A percentile compares a stretch with the other conserved stretches of the same genome.
Conservation (phyloP, 2,797 vertebrate genomes). For the Myotis pilosus region DNA sequence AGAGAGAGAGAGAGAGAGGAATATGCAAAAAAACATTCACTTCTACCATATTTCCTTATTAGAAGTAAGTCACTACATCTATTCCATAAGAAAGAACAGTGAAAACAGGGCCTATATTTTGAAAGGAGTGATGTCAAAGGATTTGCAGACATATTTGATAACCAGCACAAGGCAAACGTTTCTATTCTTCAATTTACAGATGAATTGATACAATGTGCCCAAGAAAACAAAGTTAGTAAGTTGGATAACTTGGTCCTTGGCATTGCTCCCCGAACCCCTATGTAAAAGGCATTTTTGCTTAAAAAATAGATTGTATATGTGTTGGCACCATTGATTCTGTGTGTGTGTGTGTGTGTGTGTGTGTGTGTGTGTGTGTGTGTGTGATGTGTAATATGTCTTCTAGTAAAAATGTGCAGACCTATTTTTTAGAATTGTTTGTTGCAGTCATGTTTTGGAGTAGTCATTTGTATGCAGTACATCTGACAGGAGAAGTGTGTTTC, state of each 20-base stretch:
- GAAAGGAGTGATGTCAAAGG: neutral
- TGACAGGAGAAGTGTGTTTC: constrained; percentile 19
- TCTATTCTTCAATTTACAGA: neutral
- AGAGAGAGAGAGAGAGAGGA: neutral
- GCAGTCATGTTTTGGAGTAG: neutral
- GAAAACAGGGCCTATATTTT: neutral
- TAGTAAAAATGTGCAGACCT: neutral
- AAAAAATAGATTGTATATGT: neutral
- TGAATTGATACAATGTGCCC: neutral
- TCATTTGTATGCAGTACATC: constrained; percentile 48
- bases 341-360: neutral
- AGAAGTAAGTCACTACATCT: neutral
- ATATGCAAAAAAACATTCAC: neutral
- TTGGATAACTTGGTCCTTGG: neutral
- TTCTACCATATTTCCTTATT: neutral
- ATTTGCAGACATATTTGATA: neutral
- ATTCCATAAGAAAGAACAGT: neutral
- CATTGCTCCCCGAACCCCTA: neutral
- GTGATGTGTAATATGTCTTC: neutral
- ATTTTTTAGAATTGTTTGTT: constrained; percentile 30
- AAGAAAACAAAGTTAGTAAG: neutral
- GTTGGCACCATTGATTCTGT: neutral
- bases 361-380: neutral
- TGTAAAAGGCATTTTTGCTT: neutral
- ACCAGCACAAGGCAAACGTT: neutral